Evolutionary conservation across 37 sponge, comb jelly and placozoan species (phyloP).

Genomic region (Halichondria panicea): DNA sequence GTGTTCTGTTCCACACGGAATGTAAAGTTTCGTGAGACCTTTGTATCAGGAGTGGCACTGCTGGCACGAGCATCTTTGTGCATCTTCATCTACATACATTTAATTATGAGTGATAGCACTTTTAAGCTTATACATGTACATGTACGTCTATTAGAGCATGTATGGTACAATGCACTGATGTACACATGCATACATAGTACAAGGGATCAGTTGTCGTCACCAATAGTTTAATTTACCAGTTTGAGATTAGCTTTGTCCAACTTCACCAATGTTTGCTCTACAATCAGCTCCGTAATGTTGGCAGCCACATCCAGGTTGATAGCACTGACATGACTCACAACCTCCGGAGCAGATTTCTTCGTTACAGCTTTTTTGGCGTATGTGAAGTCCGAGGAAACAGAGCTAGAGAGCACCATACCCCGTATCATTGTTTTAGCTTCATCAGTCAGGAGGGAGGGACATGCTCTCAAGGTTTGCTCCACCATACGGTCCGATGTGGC

Average conservation of each 20-base stretch:
- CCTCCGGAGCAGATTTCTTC: conserved; percentile 54
- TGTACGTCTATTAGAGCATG: neutral
- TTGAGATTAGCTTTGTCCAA: conserved; percentile 23
- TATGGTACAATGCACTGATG: neutral
- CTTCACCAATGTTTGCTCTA: conserved; percentile 38
- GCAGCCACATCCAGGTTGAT: conserved; percentile 50
- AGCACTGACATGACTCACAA: conserved; percentile 51
- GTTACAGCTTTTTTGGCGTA: conserved; percentile 45
- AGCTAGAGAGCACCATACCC: conserved; percentile 16
- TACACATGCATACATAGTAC: conserved; percentile 15
- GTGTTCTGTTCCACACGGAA: conserved; percentile 47
- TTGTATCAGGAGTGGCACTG: conserved; percentile 15
- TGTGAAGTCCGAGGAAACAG: conserved; percentile 19
- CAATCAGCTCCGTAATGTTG: conserved; percentile 36
- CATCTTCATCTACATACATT: conserved; percentile 10
- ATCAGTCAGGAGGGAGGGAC: conserved; percentile 30
- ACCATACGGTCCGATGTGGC: conserved; percentile 77
- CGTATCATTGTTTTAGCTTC: conserved; percentile 9
- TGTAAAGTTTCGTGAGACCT: conserved; percentile 51
- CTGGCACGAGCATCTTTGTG: conserved; percentile 13
- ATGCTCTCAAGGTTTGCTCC: conserved; percentile 37
- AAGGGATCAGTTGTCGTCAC: neutral
- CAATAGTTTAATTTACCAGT: conserved; percentile 23
- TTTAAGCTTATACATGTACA: neutral
- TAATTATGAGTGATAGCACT: too few relatives aligned